A percentile compares a stretch with the other conserved stretches of the same genome.
phyloP scores from a whole-genome alignment of 2,888 invertebrate species.

The Mactromeris polynyma region DNA sequence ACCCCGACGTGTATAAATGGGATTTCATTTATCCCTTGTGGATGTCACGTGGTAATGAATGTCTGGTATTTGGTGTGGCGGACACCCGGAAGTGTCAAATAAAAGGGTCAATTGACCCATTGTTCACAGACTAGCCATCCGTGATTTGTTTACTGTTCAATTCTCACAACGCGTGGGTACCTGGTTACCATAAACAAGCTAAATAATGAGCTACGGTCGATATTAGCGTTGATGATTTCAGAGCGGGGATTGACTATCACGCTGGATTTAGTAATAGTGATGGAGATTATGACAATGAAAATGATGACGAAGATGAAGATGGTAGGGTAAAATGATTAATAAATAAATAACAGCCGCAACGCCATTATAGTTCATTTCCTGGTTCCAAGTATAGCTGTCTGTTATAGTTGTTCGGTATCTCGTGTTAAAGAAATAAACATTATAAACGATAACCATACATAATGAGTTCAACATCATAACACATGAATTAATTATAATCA shows the following conservation, averaged over 20 bases:
- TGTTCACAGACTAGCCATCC: constrained; percentile 10
- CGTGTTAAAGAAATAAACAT: too few species aligned
- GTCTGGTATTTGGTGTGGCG: constrained; percentile 10
- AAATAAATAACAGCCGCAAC: too few species aligned
- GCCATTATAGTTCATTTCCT: too few species aligned
- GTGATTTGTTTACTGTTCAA: constrained; percentile 6
- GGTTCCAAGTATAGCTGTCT: too few species aligned
- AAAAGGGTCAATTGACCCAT: constrained; percentile 12
- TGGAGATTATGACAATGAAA: not conserved
- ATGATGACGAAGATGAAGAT: not conserved
- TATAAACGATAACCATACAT: too few species aligned
- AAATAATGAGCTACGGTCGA: not conserved
- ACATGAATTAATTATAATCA: too few species aligned
- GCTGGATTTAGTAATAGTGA: not conserved
- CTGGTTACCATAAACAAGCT: not conserved
- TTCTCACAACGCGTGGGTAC: not conserved
- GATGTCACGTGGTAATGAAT: not conserved
- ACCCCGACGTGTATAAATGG: not conserved
- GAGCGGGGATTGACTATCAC: not conserved
- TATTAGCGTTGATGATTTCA: not conserved
- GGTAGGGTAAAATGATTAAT: too few species aligned
- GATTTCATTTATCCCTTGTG: constrained; percentile 5
- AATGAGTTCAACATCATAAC: too few species aligned
- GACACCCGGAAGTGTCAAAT: constrained; percentile 34
- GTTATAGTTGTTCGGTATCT: too few species aligned